Evolutionary conservation across 1,140 invertebrate species (phyloP).

Genomic region (Scylla paramamosain): DNA sequence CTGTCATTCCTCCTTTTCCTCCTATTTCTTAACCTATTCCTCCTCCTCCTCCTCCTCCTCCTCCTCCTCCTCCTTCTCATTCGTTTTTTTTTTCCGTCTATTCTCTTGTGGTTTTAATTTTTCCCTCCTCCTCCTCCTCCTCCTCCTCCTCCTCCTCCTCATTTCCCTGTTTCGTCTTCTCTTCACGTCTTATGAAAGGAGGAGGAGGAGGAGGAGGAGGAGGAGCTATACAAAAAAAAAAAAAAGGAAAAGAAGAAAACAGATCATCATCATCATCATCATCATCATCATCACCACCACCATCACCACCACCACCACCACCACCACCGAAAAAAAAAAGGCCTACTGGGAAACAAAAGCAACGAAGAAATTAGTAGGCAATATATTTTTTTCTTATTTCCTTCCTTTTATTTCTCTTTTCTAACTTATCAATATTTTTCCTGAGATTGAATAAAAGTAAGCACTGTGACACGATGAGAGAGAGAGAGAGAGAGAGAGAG

Average conservation of each 20-base stretch:
- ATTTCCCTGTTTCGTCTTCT: neutral
- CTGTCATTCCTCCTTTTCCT: neutral
- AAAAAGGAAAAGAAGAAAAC: no score
- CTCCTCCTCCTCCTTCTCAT: neutral
- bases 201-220: conserved; percentile 3
- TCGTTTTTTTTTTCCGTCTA: neutral
- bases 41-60: neutral
- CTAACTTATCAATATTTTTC: no score
- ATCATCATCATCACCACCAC: no score
- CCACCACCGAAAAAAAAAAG: no score
- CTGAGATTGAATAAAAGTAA: neutral
- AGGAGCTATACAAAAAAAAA: neutral
- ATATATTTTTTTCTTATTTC: no score
- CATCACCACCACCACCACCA: no score
- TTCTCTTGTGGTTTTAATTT: neutral
- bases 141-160: neutral
- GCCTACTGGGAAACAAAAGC: no score
- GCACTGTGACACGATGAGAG: no score
- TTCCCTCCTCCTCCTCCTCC: neutral
- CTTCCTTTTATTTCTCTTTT: no score
- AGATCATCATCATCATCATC: no score
- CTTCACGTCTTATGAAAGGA: neutral
- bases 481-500: conserved; percentile 15
- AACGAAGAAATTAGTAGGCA: no score
- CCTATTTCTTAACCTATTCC: neutral